Conservation (phyloP, 2,888 invertebrate species). For the Ormyrus labotus region DNA sequence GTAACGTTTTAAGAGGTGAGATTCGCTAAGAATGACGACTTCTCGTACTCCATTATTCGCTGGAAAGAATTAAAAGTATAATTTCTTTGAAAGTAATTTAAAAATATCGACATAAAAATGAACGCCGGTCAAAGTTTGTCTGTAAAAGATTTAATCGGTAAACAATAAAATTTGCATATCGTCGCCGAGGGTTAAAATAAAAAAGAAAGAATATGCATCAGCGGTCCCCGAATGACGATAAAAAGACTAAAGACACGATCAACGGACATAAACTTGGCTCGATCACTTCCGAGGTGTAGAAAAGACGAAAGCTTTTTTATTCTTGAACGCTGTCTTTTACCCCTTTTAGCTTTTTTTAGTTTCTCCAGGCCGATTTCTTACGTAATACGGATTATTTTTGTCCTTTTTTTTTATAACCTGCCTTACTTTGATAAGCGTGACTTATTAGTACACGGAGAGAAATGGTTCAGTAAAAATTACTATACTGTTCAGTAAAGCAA, state of each 20-base stretch:
- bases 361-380: neutral
- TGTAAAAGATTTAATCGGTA: no score
- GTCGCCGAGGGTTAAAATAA: neutral
- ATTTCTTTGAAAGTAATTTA: neutral
- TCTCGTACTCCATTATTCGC: no score
- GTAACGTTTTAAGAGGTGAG: no score
- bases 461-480: no score
- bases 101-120: neutral
- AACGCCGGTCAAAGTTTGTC: no score
- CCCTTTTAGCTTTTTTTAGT: constrained; percentile 38
- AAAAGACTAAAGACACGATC: constrained; percentile 21
- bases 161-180: constrained; percentile 21
- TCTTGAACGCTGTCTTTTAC: constrained; percentile 52
- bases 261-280: constrained; percentile 17
- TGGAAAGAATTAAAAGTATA: no score
- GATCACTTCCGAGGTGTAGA: constrained; percentile 24
- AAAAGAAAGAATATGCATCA: constrained; percentile 3
- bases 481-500: no score
- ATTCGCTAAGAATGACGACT: no score
- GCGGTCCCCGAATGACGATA: neutral
- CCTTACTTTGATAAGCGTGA: no score
- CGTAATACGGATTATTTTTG: constrained; percentile 14
- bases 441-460: no score
- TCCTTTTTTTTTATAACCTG: no score
- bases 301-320: constrained; percentile 34